Conservation (phyloP, 2,888 invertebrate species). For the Acrobeloides nanus region DNA sequence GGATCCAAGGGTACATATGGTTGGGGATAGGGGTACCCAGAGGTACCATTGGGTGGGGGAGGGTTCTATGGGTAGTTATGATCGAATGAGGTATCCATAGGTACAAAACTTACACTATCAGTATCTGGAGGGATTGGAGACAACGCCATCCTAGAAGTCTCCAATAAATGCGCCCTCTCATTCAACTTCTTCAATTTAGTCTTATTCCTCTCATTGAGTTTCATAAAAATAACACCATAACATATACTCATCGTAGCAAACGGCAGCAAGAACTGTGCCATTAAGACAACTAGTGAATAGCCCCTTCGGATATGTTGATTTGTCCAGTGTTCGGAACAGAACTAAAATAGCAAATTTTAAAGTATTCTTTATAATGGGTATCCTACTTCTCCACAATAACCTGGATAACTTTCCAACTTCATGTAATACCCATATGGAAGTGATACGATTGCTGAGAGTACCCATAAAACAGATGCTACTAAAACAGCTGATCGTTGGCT, state of each 20-base stretch:
- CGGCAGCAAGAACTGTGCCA: constrained; percentile 84
- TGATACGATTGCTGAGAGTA: constrained; percentile 72
- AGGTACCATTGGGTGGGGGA: no score
- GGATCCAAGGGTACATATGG: no score
- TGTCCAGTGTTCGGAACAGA: constrained; percentile 69
- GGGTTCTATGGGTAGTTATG: no score
- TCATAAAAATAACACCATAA: constrained; percentile 72
- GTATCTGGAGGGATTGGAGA: no score
- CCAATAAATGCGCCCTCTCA: constrained; percentile 40
- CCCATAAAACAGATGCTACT: constrained; percentile 29
- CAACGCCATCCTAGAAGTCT: no score
- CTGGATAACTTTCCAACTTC: constrained; percentile 53
- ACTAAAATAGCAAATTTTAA: constrained; percentile 22
- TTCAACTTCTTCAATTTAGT: constrained; percentile 43
- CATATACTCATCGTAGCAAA: constrained; percentile 88
- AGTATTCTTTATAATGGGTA: not conserved
- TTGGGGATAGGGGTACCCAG: no score
- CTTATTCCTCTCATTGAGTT: constrained; percentile 37
- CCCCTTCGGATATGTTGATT: constrained; percentile 68
- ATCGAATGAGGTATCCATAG: no score
- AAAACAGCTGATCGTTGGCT: constrained; percentile 15
- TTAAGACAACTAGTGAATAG: constrained; percentile 78
- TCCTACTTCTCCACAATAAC: constrained; percentile 43
- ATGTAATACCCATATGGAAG: constrained; percentile 79
- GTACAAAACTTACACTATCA: no score